phyloP scores from a whole-genome alignment of 2,797 vertebrate species.

The Pipistrellus kuhlii region DNA sequence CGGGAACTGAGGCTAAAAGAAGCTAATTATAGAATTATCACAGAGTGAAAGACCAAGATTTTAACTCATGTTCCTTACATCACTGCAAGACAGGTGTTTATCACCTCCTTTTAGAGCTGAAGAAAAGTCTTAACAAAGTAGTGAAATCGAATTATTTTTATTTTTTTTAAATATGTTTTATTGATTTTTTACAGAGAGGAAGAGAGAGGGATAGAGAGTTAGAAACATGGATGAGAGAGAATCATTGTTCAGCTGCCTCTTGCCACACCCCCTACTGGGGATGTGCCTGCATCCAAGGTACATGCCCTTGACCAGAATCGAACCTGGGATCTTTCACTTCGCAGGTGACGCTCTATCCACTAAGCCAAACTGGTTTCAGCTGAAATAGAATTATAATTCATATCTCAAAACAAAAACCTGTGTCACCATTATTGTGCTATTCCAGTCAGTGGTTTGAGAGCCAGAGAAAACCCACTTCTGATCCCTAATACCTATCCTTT shows the following conservation, averaged over 20 bases:
- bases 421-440: neutral
- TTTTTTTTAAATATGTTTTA: no score
- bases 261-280: no score
- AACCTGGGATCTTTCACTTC: no score
- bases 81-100: neutral
- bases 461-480: neutral
- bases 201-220: no score
- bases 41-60: neutral
- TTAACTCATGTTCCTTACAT: neutral
- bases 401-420: neutral
- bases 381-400: neutral
- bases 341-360: no score
- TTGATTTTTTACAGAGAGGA: no score
- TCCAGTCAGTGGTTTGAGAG: neutral
- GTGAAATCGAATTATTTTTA: neutral
- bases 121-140: neutral
- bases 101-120: neutral
- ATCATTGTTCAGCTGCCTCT: no score
- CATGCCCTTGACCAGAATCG: no score
- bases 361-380: no score
- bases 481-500: neutral
- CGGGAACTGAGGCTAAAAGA: neutral
- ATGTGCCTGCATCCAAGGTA: no score
- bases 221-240: no score
- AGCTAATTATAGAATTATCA: neutral